Evolutionary conservation across 2,113 vertebrate species (phyloP).

Genomic region (Mobula birostris): DNA sequence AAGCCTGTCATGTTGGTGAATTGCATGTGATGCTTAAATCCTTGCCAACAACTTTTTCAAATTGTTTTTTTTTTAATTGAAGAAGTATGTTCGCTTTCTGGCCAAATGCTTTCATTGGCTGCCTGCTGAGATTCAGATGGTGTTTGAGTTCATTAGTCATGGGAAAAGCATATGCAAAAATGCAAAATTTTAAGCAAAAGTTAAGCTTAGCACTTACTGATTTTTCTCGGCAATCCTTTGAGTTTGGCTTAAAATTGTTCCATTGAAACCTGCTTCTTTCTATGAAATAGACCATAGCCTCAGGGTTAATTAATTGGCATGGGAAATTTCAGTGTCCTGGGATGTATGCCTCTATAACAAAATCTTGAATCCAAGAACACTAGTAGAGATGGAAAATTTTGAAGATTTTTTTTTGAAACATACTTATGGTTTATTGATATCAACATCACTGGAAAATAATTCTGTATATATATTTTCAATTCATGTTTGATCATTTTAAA

Average conservation of each 20-base stretch:
- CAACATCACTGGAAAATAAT: neutral
- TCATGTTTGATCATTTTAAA: neutral
- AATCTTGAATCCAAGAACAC: neutral
- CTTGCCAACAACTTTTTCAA: neutral
- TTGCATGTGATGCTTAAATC: neutral
- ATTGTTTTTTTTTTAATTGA: neutral
- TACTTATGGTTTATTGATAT: neutral
- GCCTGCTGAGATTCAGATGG: constrained; percentile 1
- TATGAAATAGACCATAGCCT: neutral
- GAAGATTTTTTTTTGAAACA: neutral
- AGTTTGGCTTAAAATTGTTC: neutral
- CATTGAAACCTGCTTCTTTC: neutral
- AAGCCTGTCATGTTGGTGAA: neutral
- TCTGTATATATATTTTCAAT: neutral
- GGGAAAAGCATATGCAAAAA: neutral
- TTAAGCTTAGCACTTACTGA: neutral
- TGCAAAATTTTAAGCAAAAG: neutral
- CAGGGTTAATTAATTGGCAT: neutral
- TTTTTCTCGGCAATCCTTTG: neutral
- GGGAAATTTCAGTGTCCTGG: neutral
- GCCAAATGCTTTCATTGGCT: neutral
- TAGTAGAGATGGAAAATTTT: neutral
- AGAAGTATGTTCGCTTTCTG: neutral
- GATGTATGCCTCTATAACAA: neutral
- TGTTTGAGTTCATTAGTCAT: neutral